Conservation (phyloP, 1,140 invertebrate species). For the Bombus superbus region DNA sequence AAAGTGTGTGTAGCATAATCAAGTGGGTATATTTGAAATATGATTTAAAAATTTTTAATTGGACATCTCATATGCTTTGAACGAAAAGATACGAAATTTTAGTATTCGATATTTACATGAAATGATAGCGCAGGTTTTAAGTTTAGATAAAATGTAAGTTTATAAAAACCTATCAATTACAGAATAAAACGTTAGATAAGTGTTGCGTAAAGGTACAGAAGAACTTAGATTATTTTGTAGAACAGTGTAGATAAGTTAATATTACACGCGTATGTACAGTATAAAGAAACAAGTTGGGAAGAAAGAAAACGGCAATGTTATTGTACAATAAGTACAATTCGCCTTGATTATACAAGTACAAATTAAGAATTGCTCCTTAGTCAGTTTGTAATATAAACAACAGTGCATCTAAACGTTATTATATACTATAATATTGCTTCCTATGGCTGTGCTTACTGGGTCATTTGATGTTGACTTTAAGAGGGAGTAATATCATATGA, state of each 20-base stretch:
- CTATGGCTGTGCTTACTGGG: constrained; percentile 79
- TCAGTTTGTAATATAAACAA: constrained; percentile 67
- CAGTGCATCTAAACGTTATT: constrained; percentile 56
- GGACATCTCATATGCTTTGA: constrained; percentile 1
- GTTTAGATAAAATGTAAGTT: constrained; percentile 29
- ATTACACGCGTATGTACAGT: constrained; percentile 61
- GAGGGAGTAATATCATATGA: constrained; percentile 81
- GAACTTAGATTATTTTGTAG: constrained; percentile 55
- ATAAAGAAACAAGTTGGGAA: constrained; percentile 45
- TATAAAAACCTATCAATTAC: constrained; percentile 13
- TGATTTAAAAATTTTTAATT: constrained; percentile 30
- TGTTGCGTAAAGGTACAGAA: constrained; percentile 14
- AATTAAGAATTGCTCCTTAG: constrained; percentile 67
- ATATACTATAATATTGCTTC: constrained; percentile 68
- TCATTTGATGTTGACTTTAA: constrained; percentile 82
- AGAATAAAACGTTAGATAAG: constrained; percentile 28
- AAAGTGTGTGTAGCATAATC: constrained; percentile 44
- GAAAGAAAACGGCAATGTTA: constrained; percentile 45
- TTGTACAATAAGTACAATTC: constrained; percentile 59
- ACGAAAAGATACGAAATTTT: constrained; percentile 26
- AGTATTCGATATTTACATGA: constrained; percentile 28
- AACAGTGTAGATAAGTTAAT: constrained; percentile 63
- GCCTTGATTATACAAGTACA: constrained; percentile 68
- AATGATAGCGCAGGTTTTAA: constrained; percentile 19
- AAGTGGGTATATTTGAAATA: constrained; percentile 37